Evolutionary conservation across 2,113 vertebrate genomes (phyloP).

Genomic region (Raja brachyura): DNA sequence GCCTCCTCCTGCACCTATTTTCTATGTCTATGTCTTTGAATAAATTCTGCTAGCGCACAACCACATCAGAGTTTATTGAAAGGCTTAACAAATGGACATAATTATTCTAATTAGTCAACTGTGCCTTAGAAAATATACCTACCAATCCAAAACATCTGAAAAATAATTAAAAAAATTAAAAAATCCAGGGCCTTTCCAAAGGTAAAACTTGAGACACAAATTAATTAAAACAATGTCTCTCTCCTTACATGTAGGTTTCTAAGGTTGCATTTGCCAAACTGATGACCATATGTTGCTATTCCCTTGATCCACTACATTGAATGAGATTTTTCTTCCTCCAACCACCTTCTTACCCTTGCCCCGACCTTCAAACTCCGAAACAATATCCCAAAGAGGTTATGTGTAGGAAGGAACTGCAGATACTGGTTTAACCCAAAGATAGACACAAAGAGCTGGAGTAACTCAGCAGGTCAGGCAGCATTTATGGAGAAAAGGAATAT

Average conservation of each 20-base stretch:
- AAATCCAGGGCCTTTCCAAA: not conserved
- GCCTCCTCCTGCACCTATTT: too few species aligned
- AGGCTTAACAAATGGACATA: too few species aligned
- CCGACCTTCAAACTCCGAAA: not conserved
- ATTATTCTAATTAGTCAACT: too few species aligned
- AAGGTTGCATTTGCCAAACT: not conserved
- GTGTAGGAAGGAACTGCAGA: too few species aligned
- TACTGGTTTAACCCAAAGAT: too few species aligned
- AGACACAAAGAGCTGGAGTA: too few species aligned
- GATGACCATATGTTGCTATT: not conserved
- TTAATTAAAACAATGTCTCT: not conserved
- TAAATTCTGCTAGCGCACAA: too few species aligned
- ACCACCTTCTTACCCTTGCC: not conserved
- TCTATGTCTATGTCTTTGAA: too few species aligned
- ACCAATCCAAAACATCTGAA: not conserved
- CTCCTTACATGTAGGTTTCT: not conserved
- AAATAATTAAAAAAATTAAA: not conserved
- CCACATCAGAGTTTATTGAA: too few species aligned
- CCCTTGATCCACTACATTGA: not conserved
- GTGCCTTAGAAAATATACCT: not conserved
- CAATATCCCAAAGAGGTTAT: not conserved
- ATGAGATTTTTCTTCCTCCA: not conserved
- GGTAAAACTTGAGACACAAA: not conserved
- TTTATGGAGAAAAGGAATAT: too few species aligned
- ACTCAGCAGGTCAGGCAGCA: too few species aligned